Base-by-base conservation (phyloP, 1,140 invertebrate genomes). In the Calephelis nemesis region DNA sequence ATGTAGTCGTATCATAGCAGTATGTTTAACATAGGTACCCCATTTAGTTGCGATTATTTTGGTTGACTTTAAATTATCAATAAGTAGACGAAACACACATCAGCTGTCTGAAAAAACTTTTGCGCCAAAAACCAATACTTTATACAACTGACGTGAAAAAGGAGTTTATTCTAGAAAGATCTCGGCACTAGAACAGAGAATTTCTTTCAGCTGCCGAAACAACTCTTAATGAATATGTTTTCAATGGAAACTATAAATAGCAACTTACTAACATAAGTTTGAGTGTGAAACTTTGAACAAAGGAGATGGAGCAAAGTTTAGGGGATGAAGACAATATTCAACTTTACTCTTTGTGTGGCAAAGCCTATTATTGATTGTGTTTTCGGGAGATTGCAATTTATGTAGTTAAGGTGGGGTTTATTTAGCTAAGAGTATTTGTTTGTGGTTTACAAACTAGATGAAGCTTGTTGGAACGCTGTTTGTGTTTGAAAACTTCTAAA, bases 271-370 rank as follows among this genome's bases (percentile, higher is more conserved):
- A 58, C 54, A 30, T 39, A 58, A 58, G 54, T 58, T 58, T 39
- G 54, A 39, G 54, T 58, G 54, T 58, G 19, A 58, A 58, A 58
- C 54, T 58, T 58, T 11, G 54, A 58, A 58, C 54, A 58, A 58
- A 58, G 54, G 54, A 58, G 54, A 58, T 58, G 39, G 15, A 58
- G 19, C 54, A 12, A 58, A 39, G 54, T 58, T 58, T 39, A 30
- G 11, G 15, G 54, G 11, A 5, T 39, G 10, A 58, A 58, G 54
- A 58, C 54, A 58, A 58, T 58, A 58, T 39, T 58, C 54, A 39
- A 58, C 54, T 58, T 30, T 58, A 39, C 11, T 30, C 10, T 58
- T 58, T 58, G 54, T 58, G 19, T 39, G 30, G 5, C 19, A 58
- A 58, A 58, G 54, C 19, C 10, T 58, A 58, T 30, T 58, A 58